Evolutionary conservation across 1,140 invertebrate species (phyloP).

Genomic region (Drosophila kanapiae): DNA sequence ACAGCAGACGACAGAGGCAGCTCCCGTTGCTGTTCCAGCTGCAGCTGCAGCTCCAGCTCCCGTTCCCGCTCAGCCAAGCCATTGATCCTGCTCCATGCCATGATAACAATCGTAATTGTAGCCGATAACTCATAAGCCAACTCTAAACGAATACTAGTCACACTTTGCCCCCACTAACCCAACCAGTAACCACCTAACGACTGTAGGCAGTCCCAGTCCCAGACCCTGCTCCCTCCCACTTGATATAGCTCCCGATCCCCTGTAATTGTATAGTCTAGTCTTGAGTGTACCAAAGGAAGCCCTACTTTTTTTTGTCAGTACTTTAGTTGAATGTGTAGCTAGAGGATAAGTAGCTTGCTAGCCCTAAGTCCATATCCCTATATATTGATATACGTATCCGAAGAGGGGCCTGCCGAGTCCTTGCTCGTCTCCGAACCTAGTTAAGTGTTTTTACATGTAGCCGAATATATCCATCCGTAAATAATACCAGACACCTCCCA

Average conservation of each 20-base stretch:
- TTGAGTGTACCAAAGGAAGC: constrained; percentile 68
- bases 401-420: constrained; percentile 6
- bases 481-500: constrained; percentile 13
- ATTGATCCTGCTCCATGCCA: constrained; percentile 40
- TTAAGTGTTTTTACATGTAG: constrained; percentile 52
- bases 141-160: constrained; percentile 78
- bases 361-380: constrained; percentile 31
- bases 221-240: background rate
- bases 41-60: constrained; percentile 13
- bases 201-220: background rate
- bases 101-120: constrained; percentile 58
- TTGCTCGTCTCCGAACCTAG: constrained; percentile 26
- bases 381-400: constrained; percentile 6
- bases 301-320: constrained; percentile 38
- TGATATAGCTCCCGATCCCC: background rate
- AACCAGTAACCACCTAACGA: constrained; percentile 61
- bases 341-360: constrained; percentile 46
- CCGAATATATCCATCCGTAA: constrained; percentile 32
- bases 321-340: constrained; percentile 49
- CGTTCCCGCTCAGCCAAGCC: constrained; percentile 49
- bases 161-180: constrained; percentile 45
- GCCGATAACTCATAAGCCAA: constrained; percentile 75
- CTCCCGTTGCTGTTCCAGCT: constrained; percentile 19
- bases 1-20: constrained; percentile 16
- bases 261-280: constrained; percentile 74